These are phyloP conservation scores for Smutsia gigantea DNA, from an alignment of 2,797 vertebrate genomes.

Conservation along the genomic window DNA sequence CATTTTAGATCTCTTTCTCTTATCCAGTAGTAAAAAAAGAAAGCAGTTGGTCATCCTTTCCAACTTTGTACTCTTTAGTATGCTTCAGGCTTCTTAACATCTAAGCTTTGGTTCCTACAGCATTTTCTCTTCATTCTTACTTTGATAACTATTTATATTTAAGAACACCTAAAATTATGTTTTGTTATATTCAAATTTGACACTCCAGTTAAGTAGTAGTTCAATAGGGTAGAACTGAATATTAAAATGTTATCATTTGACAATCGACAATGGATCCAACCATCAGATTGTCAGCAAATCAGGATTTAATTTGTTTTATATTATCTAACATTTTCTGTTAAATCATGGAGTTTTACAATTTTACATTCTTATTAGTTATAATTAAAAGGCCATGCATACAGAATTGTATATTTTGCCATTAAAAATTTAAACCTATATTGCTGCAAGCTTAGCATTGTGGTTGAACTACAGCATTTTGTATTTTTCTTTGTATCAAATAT, in stretches of 20 bases:
- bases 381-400: slow-evolving; percentile 58
- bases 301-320: slow-evolving; percentile 53
- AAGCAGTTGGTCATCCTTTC: background rate
- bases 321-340: slow-evolving; percentile 62
- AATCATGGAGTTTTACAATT: slow-evolving; percentile 47
- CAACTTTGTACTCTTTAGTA: background rate
- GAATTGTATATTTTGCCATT: slow-evolving; percentile 56
- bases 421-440: slow-evolving; percentile 61
- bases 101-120: slow-evolving; percentile 37
- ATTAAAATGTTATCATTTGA: slow-evolving; percentile 63
- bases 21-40: background rate
- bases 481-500: slow-evolving; percentile 76
- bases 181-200: slow-evolving; percentile 60
- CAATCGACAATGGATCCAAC: slow-evolving; percentile 66
- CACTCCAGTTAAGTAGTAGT: slow-evolving; percentile 56
- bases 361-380: slow-evolving; percentile 71
- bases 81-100: slow-evolving; percentile 7
- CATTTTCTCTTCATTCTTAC: slow-evolving; percentile 46
- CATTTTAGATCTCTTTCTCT: too few relatives aligned
- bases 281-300: slow-evolving; percentile 57
- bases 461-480: slow-evolving; percentile 72
- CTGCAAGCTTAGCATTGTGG: slow-evolving; percentile 71
- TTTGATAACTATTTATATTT: slow-evolving; percentile 69
- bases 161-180: slow-evolving; percentile 62
- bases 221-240: slow-evolving; percentile 52